Base-by-base conservation (phyloP, 1,140 invertebrate genomes). In the Psix sp. region DNA sequence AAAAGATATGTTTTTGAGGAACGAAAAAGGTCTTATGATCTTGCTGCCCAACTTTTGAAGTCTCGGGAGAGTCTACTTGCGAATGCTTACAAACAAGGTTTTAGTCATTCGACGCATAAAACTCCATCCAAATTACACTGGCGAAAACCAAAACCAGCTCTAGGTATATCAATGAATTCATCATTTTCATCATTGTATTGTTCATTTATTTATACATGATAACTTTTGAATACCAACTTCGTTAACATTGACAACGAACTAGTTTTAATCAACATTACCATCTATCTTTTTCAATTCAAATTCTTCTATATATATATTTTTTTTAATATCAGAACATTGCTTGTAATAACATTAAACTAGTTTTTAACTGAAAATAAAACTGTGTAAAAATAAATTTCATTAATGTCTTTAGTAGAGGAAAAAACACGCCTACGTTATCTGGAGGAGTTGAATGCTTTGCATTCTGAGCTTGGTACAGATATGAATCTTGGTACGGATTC, bases 11-110 rank as follows among this genome's bases (percentile, higher is more conserved):
- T 90, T 78, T 92, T 89, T 74, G 89, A 90, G 38, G 86, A 89
- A 68, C 82, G 86, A 6, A 90, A 89, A 73, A 85, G 88, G 7
- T 82, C 89, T 0, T 90, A 91, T 65, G 87, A 89, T 14, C 72
- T 91, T 13, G 89, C 90, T 38, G 83, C 86, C 60, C 87, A 91
- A 29, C 77, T 95, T 9, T 77, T 94, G 7, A 87, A 93, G 16
- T 93, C 92, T 0, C 87, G 93, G 62, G 90, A 92, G 74, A 90
- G 89, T 78, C 84, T 94, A 29, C 67, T 93, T 16, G 88, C 89
- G 43, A 88, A 89, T 74, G 89, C 91, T 0, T 88, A 88, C 16
- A 88, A 85, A 9, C 85, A 88, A 63, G 85, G 86, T 29, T 87
- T 86, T 24, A 84, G 82, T 80, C 83, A 87, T 86, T 86, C 80